Base-by-base conservation (phyloP, 2,113 vertebrate genomes). In the Neoarius graeffei region DNA sequence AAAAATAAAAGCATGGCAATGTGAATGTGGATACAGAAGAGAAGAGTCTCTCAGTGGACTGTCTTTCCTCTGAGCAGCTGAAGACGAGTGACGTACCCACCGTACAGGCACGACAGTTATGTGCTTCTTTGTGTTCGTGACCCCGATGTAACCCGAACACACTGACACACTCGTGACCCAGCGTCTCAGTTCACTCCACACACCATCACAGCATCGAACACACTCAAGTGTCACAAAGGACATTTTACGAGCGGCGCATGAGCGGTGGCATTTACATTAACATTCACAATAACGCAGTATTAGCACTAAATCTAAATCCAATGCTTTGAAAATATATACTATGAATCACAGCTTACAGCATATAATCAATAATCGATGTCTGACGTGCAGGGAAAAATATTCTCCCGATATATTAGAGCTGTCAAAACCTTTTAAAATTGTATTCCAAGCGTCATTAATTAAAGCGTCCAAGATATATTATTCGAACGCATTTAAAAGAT, bases 131-230 rank as follows among this genome's bases (percentile, higher is more conserved):
- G 85, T 86, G 62, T 52, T 56, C 48, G 6, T 81, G 60, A 86
- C 76, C 85, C 62, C 48, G 57, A 27, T 69, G 50, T 25, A 20
- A 86, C 85, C 85, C 85, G 25, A 50, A 86, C 74, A 66, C 60
- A 54, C 85, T 85, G 17, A 48, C 57, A 62, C 27, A 25, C 42
- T 50, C 60, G 2, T 57, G 25, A 54, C 62, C 62, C 62, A 6
- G 62, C 10, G 27, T 23, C 80, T 60, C 80, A 3, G 80, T 59
- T 57, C 66, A 84, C 48, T 71, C 19, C 77, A 85, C 67, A 85
- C 84, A 62, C 30, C 52, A 25, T 30, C 84, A 76, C 19, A 71
- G 17, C 7, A 56, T n/a, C 8, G 17, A 71, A 56, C 48, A 23
- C 56, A 42, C 15, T 11, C 80, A 10, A 11, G 19, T 60, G 56